Evolutionary conservation across 1,140 invertebrate genomes (phyloP).

Genomic region (Diorhabda carinulata): DNA sequence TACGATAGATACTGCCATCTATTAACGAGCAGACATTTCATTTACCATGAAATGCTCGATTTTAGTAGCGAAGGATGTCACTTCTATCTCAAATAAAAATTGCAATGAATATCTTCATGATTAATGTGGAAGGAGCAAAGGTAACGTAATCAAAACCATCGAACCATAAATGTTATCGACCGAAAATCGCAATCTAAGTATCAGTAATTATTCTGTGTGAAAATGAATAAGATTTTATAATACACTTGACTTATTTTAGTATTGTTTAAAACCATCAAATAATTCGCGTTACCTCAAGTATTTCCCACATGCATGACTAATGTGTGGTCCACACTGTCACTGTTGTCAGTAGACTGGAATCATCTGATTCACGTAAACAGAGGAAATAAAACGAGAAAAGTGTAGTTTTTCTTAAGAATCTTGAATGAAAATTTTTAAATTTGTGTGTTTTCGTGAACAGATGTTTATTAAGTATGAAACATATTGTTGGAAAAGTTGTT

Average conservation of each 20-base stretch:
- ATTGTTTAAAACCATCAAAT: not conserved
- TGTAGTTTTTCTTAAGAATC: not conserved
- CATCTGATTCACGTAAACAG: slow-evolving; percentile 8
- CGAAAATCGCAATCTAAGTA: not conserved
- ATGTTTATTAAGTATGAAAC: slow-evolving; percentile 55
- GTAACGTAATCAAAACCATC: not conserved
- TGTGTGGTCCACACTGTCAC: not conserved
- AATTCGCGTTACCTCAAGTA: not conserved
- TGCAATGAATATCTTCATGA: too few species aligned
- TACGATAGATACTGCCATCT: too few species aligned
- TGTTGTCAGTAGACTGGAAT: not conserved
- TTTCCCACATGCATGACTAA: not conserved
- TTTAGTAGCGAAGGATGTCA: too few species aligned
- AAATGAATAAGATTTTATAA: not conserved
- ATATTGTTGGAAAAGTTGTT: slow-evolving; percentile 77
- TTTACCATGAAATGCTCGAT: too few species aligned
- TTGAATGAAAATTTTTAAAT: not conserved
- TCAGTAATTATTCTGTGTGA: not conserved
- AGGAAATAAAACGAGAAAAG: not conserved
- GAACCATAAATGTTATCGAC: slow-evolving; percentile 2
- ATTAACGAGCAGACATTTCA: too few species aligned
- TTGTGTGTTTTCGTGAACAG: not conserved
- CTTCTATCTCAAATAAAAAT: too few species aligned
- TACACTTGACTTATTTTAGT: not conserved
- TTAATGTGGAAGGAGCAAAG: not conserved